Conservation (phyloP, 2,797 vertebrate species). For the Pelodytes ibericus region DNA sequence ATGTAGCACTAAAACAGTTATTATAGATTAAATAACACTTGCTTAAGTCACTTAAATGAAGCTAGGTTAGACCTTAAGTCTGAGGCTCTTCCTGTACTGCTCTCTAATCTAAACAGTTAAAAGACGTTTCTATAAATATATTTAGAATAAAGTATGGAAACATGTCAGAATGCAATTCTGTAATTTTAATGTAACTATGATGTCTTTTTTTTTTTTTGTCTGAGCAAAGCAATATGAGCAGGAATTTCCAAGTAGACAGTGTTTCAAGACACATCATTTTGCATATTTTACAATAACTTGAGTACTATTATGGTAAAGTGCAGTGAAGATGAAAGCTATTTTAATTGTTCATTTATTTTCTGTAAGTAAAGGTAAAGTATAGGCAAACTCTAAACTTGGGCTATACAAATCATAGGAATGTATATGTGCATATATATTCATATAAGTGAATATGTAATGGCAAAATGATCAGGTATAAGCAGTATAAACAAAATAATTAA, state of each 20-base stretch:
- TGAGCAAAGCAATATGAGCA: constrained; percentile 71
- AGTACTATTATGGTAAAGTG: constrained; percentile 69
- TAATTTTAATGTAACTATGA: background rate
- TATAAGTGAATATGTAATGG: background rate
- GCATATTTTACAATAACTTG: constrained; percentile 69
- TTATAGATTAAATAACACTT: constrained; percentile 63
- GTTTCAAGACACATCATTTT: constrained; percentile 77
- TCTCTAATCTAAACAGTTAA: constrained; percentile 54
- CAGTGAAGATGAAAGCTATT: constrained; percentile 69
- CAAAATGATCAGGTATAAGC: background rate
- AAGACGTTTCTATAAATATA: background rate
- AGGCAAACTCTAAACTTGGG: constrained; percentile 59
- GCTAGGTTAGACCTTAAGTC: constrained; percentile 54
- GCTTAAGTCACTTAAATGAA: constrained; percentile 46
- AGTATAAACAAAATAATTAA: constrained; percentile 2
- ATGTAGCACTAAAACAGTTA: constrained; percentile 54
- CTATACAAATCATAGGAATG: constrained; percentile 74
- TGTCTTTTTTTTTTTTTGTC: constrained; percentile 25
- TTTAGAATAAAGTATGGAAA: no score
- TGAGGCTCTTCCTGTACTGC: constrained; percentile 8
- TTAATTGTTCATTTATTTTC: constrained; percentile 62
- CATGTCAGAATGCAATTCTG: no score
- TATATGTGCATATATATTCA: constrained; percentile 73
- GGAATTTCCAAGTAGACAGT: constrained; percentile 44
- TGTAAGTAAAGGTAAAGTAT: constrained; percentile 68